Evolutionary conservation across 1,140 invertebrate species (phyloP), one percentile per base, ranked within the genome.

Genomic region (Thaumatotibia leucotreta): DNA sequence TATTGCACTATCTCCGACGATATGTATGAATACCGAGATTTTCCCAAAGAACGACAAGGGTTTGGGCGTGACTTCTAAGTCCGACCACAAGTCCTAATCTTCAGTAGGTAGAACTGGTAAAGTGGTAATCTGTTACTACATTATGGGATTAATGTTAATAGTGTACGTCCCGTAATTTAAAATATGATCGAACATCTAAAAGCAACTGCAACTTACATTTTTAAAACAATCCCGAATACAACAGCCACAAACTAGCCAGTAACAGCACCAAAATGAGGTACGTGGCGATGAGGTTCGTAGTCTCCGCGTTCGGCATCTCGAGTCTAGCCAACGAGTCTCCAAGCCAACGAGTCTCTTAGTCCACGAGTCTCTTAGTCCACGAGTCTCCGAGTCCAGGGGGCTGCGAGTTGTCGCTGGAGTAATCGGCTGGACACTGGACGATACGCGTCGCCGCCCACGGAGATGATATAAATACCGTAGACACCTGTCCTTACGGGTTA

Each of bases 261-360:
- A 91, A 81, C 10, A 92, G 88, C 74, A 92, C 86, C 84, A 92
- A 79, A 80, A 92, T 92, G 69, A 91, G 80, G 75, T 92, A 92
- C 74, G 91, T 92, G 71, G 89, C 89, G 74, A 88, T 84, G 45
- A 92, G 82, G 77, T 84, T 92, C 45, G 89, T 91, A 49, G 91
- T 91, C 82, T 92, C 91, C 79, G 91, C 85, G 79, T 92, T 85
- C 58, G 91, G 88, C 91, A 92, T 92, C n/a, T 23, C 62, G 74
- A 78, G 81, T 49, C 63, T n/a, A 14, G 64, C 49, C 54, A 52
- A 64, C 67, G 24, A 11, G 24, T 11, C 5, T 45, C 2, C 5
- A 0, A 17, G 35, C 5, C 4, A 14, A 45, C 27, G 27, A 6
- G 6, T 6, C 6, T 4, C n/a, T n/a, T n/a, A 14, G 64, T 54